These are phyloP conservation scores for Cacoxenus indagator DNA, from an alignment of 2,888 invertebrate species.

Conservation along the genomic window DNA sequence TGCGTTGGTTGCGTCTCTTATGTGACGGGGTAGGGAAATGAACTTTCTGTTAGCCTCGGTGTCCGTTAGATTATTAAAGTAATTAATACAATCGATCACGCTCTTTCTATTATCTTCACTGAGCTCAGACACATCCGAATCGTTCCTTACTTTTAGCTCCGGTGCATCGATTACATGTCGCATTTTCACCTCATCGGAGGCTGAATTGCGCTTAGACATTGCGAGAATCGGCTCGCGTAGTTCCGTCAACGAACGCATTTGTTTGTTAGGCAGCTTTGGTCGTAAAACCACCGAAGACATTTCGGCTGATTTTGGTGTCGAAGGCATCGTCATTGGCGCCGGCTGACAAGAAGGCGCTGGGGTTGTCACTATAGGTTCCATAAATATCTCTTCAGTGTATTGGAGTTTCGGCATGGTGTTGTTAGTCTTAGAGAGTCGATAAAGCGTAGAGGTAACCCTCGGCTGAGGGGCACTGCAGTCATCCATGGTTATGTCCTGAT, in stretches of 20 bases:
- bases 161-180: conserved; percentile 14
- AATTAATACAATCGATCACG: conserved; percentile 54
- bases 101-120: background rate
- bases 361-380: conserved; percentile 29
- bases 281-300: conserved; percentile 41
- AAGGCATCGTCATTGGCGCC: too few relatives aligned
- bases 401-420: conserved; percentile 29
- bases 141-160: too few relatives aligned
- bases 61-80: conserved; percentile 53
- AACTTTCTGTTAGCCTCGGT: conserved; percentile 47
- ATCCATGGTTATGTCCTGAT: background rate
- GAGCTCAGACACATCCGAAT: conserved; percentile 52
- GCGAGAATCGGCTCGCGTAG: conserved; percentile 52
- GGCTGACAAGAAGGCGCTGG: background rate
- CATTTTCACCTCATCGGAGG: conserved; percentile 30
- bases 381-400: conserved; percentile 36
- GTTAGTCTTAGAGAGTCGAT: too few relatives aligned
- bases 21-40: conserved; percentile 45
- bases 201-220: conserved; percentile 55
- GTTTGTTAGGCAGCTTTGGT: conserved; percentile 46
- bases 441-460: too few relatives aligned
- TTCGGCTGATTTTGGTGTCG: background rate
- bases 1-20: conserved; percentile 10
- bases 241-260: conserved; percentile 55
- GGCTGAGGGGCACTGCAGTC: conserved; percentile 16